Base-by-base conservation (phyloP, 2,113 vertebrate species). In the Cryptomyrus ogoouensis region DNA sequence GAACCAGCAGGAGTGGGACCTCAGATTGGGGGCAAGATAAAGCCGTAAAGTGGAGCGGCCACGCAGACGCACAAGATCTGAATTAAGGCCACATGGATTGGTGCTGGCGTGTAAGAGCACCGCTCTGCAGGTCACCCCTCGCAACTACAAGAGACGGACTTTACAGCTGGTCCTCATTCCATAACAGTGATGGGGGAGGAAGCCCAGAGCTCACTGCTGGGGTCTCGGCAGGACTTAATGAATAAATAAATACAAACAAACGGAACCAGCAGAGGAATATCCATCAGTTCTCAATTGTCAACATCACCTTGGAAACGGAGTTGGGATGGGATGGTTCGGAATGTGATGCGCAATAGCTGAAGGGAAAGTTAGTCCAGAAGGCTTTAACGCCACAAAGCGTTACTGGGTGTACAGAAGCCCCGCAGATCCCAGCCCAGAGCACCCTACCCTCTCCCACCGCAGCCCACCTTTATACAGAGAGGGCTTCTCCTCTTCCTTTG, bases 381-480 rank as follows among this genome's bases (percentile, higher is more conserved):
- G 74, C 74, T 77, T 77, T 19, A 42, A 42, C 6, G 0, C 74
- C 74, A 80, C 17, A 19, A 42, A 6, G 35, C 35, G 27, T 31
- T 4, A 13, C 39, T 9, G 35, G 80, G 15, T n/a, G 39, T 24
- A 47, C 1, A 50, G 24, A 12, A 10, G 46, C 24, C 74, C 35
- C 13, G 4, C 35, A 77, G 70, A 27, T 27, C 58, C n/a, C 24
- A 10, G 27, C 46, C 62, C 12, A n/a, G 15, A 17, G 3, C 39
- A 8, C 13, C 31, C 15, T 15, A 3, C 13, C 6, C 35, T 13
- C 39, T 80, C 74, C 74, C 74, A 80, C 13, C 8, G 17, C n/a
- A 88, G 89, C 94, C 90, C 92, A 98, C 98, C 98, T 98, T 99
- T 99, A 94, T 99, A 99, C 90, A 97, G 95, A 83, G 97, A 93